Base-by-base conservation (phyloP, 2,888 invertebrate genomes). In the Trisateles emortualis region DNA sequence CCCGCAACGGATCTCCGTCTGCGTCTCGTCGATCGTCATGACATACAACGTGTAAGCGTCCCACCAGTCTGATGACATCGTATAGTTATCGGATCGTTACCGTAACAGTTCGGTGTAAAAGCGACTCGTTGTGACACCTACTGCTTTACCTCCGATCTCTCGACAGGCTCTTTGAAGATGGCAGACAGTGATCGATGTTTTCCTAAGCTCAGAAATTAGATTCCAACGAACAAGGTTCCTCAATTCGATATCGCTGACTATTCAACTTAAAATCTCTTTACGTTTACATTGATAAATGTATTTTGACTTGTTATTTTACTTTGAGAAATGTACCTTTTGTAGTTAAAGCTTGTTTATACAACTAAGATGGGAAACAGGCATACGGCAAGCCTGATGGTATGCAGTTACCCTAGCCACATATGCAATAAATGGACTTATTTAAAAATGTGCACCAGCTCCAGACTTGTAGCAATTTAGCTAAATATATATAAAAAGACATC, bases 141-240 rank as follows among this genome's bases (percentile, higher is more conserved):
- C 78, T 83, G 82, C 79, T 76, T 78, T 76, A 57, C 64, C 74
- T 83, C 76, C 64, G 26, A 48, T 43, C 43, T 29, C 4, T 8
- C 19, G 74, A 80, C 76, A 75, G 72, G 77, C 72, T 72, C 80
- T 82, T 81, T 84, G 82, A 85, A 79, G 72, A 54, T 14, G 48
- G 22, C 38, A 74, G 88, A 88, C 89, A 68, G 77, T 88, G 88
- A 88, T 87, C 73, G 88, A 88, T 89, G 84, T 52, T 52, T 63
- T 56, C 55, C 64, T 61, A 69, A 68, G 66, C 68, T 59, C 52
- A 52, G 58, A 64, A 72, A 73, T 69, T 60, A 64, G 64, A 70
- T 67, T 68, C 53, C 48, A 56, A 50, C 32, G 52, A 71, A 76
- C 72, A 72, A 46, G 62, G 58, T 68, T 74, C 52, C 62, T 72